phyloP scores from a whole-genome alignment of 2,113 vertebrate genomes.

The Melospiza georgiana region DNA sequence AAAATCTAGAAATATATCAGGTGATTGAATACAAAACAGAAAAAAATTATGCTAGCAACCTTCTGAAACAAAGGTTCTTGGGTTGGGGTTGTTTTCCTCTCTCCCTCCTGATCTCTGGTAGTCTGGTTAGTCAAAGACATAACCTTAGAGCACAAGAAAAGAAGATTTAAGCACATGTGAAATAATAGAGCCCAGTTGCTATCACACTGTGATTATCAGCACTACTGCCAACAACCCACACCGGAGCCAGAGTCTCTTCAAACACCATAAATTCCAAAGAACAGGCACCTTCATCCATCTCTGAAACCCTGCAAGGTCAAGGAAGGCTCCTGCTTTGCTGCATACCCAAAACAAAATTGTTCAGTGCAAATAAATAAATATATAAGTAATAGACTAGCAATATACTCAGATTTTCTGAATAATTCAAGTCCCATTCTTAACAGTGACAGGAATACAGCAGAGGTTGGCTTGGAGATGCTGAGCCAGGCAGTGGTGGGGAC shows the following conservation, averaged over 20 bases:
- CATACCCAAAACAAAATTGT: background rate
- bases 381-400: background rate
- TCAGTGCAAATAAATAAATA: background rate
- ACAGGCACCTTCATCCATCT: slow-evolving; percentile 28
- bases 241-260: slow-evolving; percentile 30
- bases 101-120: slow-evolving; percentile 14
- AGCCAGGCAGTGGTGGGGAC: background rate
- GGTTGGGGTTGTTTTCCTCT: background rate
- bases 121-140: slow-evolving; percentile 29
- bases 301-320: slow-evolving; percentile 29
- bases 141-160: background rate
- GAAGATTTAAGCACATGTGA: slow-evolving; percentile 57
- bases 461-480: background rate
- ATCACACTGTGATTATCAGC: slow-evolving; percentile 48
- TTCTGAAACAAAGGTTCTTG: background rate
- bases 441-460: background rate
- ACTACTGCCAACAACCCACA: slow-evolving; percentile 24
- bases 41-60: slow-evolving; percentile 19
- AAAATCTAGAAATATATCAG: background rate
- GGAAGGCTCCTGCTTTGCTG: background rate
- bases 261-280: slow-evolving; percentile 54
- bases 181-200: slow-evolving; percentile 34
- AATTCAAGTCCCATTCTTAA: background rate
- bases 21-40: slow-evolving; percentile 13
- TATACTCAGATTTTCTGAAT: background rate